Evolutionary conservation across 1,140 invertebrate species (phyloP).

Genomic region (Conopomorpha cramerella): DNA sequence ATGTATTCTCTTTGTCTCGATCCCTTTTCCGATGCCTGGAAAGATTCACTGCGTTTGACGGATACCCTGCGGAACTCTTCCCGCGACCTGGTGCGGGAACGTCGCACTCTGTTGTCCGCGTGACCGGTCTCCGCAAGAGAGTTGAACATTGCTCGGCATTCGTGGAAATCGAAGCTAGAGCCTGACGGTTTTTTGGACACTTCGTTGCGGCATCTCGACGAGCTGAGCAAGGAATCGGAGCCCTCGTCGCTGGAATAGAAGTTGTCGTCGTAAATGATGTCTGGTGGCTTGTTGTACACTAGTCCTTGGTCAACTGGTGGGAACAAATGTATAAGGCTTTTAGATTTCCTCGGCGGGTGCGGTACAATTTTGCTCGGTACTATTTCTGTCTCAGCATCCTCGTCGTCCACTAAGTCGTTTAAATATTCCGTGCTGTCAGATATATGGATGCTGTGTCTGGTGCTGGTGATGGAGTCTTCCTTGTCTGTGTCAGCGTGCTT

Average conservation of each 20-base stretch:
- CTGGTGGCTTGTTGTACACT: slow-evolving; percentile 56
- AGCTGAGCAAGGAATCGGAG: slow-evolving; percentile 71
- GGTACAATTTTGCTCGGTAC: slow-evolving; percentile 67
- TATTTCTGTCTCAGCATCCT: slow-evolving; percentile 62
- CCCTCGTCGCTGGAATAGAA: slow-evolving; percentile 66
- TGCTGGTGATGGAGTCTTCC: slow-evolving; percentile 55
- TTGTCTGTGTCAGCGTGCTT: slow-evolving; percentile 40
- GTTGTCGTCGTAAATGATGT: slow-evolving; percentile 70
- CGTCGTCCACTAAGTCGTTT: slow-evolving; percentile 20
- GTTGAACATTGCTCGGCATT: slow-evolving; percentile 60
- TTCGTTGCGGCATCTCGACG: slow-evolving; percentile 61
- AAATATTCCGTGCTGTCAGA: slow-evolving; percentile 30
- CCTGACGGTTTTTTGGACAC: slow-evolving; percentile 28
- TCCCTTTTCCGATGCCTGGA: slow-evolving; percentile 49
- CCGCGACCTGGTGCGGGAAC: slow-evolving; percentile 32
- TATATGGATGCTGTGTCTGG: slow-evolving; percentile 54
- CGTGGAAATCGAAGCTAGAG: slow-evolving; percentile 38
- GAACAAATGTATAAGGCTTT: slow-evolving; percentile 62
- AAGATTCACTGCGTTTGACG: slow-evolving; percentile 58
- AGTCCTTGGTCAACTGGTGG: slow-evolving; percentile 51
- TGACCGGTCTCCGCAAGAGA: slow-evolving; percentile 56
- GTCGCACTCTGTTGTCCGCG: slow-evolving; percentile 38
- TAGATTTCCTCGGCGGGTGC: slow-evolving; percentile 64
- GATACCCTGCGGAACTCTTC: slow-evolving; percentile 36
- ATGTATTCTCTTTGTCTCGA: slow-evolving; percentile 50